phyloP scores from a whole-genome alignment of 1,140 invertebrate species.

The Anoplolepis gracilipes region DNA sequence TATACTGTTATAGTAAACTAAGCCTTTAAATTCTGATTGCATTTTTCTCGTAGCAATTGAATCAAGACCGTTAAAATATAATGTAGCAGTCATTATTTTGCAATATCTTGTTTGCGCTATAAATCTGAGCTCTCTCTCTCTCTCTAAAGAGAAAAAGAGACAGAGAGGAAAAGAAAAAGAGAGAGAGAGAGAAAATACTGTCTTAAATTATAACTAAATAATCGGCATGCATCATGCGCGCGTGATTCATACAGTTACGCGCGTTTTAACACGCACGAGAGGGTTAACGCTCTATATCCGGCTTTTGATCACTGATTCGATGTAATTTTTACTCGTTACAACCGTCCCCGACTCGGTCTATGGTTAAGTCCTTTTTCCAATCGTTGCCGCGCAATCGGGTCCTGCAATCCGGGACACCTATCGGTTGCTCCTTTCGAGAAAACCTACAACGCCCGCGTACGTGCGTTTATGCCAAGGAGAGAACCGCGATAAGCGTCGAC shows the following conservation, averaged over 20 bases:
- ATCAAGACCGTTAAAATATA: background rate
- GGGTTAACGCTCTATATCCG: constrained; percentile 29
- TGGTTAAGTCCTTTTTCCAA: constrained; percentile 58
- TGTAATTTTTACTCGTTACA: constrained; percentile 22
- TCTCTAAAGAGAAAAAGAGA: too few relatives aligned
- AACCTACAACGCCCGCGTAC: constrained; percentile 71
- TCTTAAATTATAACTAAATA: constrained; percentile 27
- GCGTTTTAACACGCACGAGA: constrained; percentile 25
- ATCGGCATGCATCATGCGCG: background rate
- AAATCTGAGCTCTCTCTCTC: constrained; percentile 15
- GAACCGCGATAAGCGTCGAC: constrained; percentile 75
- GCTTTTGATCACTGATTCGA: background rate
- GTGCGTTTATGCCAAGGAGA: constrained; percentile 73
- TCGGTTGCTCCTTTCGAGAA: constrained; percentile 64
- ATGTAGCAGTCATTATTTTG: background rate
- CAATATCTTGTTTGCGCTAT: background rate
- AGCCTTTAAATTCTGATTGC: background rate
- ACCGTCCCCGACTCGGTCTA: background rate
- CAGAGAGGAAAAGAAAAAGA: background rate
- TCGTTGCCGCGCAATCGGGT: constrained; percentile 46
- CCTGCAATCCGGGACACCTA: constrained; percentile 41
- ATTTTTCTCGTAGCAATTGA: background rate
- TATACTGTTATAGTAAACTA: too few relatives aligned
- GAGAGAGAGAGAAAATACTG: background rate
- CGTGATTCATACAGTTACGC: constrained; percentile 39